phyloP scores from a whole-genome alignment of 2,888 invertebrate genomes.

The Syrista parreyssii region DNA sequence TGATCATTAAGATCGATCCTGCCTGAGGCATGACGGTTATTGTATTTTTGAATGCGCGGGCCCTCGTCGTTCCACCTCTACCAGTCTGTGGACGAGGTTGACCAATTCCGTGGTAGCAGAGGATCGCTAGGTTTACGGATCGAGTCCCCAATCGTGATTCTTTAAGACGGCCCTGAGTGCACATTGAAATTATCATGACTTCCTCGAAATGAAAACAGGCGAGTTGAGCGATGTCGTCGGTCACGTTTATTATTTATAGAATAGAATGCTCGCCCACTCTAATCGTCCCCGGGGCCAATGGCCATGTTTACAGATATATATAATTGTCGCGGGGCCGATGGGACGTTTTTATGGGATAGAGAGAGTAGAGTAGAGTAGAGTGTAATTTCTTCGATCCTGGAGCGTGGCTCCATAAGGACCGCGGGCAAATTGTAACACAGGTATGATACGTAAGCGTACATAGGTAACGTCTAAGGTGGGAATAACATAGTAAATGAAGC shows the following conservation, averaged over 20 bases:
- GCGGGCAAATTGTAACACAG: too few species aligned
- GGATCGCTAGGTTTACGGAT: not conserved
- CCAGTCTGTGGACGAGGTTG: not conserved
- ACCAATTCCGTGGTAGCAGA: not conserved
- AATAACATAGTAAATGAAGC: too few species aligned
- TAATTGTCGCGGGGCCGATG: not conserved
- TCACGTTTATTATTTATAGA: conserved; percentile 23
- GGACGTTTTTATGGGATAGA: conserved; percentile 1
- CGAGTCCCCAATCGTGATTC: not conserved
- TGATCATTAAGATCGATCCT: not conserved
- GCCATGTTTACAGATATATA: conserved; percentile 38
- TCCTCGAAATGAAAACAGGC: not conserved
- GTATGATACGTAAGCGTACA: too few species aligned
- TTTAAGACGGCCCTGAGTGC: not conserved
- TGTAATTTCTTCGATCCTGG: too few species aligned
- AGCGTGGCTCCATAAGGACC: too few species aligned
- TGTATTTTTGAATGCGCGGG: not conserved
- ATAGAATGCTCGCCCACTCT: conserved; percentile 24
- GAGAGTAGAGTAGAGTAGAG: too few species aligned
- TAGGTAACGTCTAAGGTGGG: too few species aligned
- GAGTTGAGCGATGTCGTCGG: not conserved
- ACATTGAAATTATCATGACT: not conserved
- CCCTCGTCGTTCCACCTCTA: not conserved
- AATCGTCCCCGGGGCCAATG: conserved; percentile 33
- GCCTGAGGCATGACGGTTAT: not conserved